Evolutionary conservation across 2,113 vertebrate genomes (phyloP), one percentile per base, ranked within the genome.

Genomic region (Cercopithecus mona): DNA sequence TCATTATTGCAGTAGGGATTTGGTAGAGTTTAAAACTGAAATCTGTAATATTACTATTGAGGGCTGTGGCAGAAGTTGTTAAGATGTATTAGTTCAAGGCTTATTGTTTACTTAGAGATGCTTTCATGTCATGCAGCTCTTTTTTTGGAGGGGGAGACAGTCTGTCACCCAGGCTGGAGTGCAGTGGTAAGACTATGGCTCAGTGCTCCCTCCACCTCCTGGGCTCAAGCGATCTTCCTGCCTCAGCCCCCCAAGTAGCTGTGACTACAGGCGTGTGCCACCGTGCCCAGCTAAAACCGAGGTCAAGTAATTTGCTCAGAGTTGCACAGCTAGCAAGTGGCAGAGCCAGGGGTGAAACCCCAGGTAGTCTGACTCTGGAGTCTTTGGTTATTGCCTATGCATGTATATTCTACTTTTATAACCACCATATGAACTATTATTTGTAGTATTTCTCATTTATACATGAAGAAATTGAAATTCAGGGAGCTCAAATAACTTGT

Each of bases 11-110:
- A n/a, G 16, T 43, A 55, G 52, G 16, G 18, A 78, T 94, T 89
- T 92, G 50, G 79, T 18, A 83, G 30, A 73, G 52, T 75, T 86
- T 93, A 66, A 96, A 81, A n/a, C 38, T 81, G 27, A 91, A 94
- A 85, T 70, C 20, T 11, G 8, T 92, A 59, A 78, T 92, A 5
- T 2, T 76, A 35, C 32, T 55, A 1, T n/a, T 78, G 18, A 94
- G 32, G 61, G 55, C 50, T 59, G 0, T 90, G 32, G 10, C n/a
- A 84, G n/a, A 93, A 90, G 38, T 91, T 72, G 10, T 61, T 87
- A 75, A 52, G 32, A 22, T 59, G 11, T n/a, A 13, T 88, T 86
- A 82, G n/a, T 89, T 90, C 20, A 90, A 76, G 40, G 10, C 30
- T 90, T 45, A 3, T 55, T 55, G 16, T 45, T 16, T 84, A 1